Evolutionary conservation across 2,797 vertebrate species (phyloP).

Genomic region (Oreochromis mossambicus): DNA sequence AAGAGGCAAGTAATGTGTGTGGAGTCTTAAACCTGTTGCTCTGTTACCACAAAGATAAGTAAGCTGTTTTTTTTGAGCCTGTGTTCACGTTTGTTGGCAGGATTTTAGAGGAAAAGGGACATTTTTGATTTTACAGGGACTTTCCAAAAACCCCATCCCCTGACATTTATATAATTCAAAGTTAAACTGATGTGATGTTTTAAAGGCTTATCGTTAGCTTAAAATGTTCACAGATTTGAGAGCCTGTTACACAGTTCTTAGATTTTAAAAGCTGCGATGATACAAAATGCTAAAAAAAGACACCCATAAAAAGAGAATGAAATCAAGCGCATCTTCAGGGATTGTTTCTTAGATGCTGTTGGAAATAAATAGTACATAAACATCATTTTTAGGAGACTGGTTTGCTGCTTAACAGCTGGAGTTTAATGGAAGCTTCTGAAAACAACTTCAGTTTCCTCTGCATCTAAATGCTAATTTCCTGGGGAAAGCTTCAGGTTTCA

Average conservation of each 20-base stretch:
- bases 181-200: background rate
- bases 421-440: background rate
- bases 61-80: background rate
- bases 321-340: rapidly evolving
- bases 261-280: background rate
- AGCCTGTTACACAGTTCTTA: background rate
- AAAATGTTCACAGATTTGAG: background rate
- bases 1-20: background rate
- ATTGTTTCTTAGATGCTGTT: background rate
- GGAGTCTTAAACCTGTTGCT: background rate
- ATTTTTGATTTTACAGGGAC: background rate
- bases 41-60: background rate
- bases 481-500: background rate
- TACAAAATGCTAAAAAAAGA: background rate
- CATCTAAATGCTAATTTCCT: background rate
- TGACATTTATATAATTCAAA: background rate
- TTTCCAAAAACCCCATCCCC: background rate
- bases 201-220: background rate
- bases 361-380: background rate
- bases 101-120: background rate
- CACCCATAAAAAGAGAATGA: background rate
- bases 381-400: background rate
- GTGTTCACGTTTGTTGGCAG: background rate
- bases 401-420: background rate
- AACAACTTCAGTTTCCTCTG: rapidly evolving